These are phyloP conservation scores for Adineta ricciae DNA, from an alignment of 2,888 invertebrate genomes.

Conservation along the genomic window DNA sequence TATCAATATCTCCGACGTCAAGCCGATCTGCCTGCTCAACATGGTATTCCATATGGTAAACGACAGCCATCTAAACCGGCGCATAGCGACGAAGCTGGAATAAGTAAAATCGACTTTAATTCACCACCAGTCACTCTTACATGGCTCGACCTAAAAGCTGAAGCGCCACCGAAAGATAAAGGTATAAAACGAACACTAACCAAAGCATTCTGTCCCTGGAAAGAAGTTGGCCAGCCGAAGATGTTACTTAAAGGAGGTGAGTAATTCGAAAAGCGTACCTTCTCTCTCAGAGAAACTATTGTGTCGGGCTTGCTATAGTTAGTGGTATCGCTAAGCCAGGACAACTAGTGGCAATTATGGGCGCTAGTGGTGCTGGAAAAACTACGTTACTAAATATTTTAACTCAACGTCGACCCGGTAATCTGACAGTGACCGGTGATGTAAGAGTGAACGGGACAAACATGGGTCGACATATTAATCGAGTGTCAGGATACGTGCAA, in stretches of 20 bases:
- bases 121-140: conserved; percentile 4
- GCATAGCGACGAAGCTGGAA: not conserved
- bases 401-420: conserved; percentile 64
- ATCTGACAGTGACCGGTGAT: conserved; percentile 42
- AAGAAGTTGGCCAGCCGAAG: not conserved
- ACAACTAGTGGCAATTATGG: conserved; percentile 33
- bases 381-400: conserved; percentile 80
- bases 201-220: not conserved
- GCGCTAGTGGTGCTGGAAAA: conserved; percentile 58
- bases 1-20: not conserved
- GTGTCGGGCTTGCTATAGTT: not conserved
- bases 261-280: not conserved
- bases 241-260: not conserved
- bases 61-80: not conserved
- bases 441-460: conserved; percentile 61
- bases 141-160: not conserved
- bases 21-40: not conserved
- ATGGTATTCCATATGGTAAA: not conserved
- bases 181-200: not conserved
- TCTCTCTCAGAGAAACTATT: not conserved
- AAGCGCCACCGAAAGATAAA: conserved; percentile 11
- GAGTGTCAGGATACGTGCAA: conserved; percentile 75
- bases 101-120: not conserved
- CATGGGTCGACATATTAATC: conserved; percentile 37
- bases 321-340: conserved; percentile 29